A percentile compares a stretch with the other conserved stretches of the same genome.
Conservation (phyloP, 2,797 vertebrate species). For the Manis pentadactyla region DNA sequence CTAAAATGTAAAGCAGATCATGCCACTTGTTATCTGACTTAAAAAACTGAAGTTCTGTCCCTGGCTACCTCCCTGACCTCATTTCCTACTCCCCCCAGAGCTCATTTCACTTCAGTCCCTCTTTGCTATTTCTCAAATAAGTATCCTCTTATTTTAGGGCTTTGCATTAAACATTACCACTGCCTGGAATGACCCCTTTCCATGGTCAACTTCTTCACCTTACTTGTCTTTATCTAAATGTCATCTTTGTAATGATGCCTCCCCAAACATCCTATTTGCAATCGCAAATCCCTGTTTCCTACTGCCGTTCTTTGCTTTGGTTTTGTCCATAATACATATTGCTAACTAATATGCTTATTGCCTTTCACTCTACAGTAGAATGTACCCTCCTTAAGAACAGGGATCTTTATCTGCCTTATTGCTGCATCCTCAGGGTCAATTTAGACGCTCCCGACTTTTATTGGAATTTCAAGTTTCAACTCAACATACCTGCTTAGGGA, state of each 20-base stretch:
- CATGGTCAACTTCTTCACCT: not conserved
- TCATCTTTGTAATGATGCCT: not conserved
- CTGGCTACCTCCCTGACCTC: not conserved
- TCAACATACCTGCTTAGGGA: not conserved
- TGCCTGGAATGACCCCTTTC: not conserved
- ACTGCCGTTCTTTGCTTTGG: not conserved
- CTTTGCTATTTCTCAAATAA: not conserved
- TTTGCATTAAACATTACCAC: not conserved
- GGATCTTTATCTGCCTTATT: not conserved
- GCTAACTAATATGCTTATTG: not conserved
- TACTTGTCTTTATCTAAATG: not conserved
- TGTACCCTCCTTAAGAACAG: not conserved
- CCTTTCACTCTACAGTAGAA: not conserved
- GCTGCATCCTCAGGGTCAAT: not conserved
- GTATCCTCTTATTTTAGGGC: not conserved
- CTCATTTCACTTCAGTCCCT: not conserved
- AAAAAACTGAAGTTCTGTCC: not conserved
- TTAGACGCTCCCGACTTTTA: not conserved
- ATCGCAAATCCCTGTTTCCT: not conserved
- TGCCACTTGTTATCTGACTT: not conserved
- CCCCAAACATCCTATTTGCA: not conserved
- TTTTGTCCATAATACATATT: not conserved
- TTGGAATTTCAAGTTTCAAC: not conserved
- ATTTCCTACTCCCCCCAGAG: not conserved
- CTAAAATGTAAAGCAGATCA: not conserved